Percentiles rank a stretch among this genome's conserved stretches.
Conservation (phyloP, 1,140 invertebrate species). For the Bombus vancouverensis region DNA sequence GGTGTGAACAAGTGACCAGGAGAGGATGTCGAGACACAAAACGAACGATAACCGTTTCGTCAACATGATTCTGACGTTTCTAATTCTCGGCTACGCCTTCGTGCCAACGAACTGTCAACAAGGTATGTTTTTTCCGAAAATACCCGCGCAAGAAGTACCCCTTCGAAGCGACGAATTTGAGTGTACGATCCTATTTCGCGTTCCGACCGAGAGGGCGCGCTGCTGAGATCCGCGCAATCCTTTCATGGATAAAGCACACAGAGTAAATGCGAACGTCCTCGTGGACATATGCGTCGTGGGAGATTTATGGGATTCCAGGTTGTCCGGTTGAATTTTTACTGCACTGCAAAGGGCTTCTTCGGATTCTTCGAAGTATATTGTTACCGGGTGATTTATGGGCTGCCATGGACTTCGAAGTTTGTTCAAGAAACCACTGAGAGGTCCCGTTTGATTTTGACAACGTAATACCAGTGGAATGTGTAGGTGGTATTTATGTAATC, state of each 20-base stretch:
- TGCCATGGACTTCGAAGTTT: background rate
- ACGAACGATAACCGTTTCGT: background rate
- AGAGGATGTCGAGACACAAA: slow-evolving; percentile 6
- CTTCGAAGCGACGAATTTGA: background rate
- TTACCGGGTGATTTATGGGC: slow-evolving; percentile 2
- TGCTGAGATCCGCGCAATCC: slow-evolving; percentile 10
- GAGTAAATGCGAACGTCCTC: slow-evolving; percentile 15
- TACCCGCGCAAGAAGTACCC: background rate
- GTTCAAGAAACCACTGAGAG: background rate
- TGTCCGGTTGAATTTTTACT: background rate
- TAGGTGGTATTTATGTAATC: slow-evolving; percentile 37
- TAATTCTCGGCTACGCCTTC: slow-evolving; percentile 21
- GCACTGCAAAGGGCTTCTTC: background rate
- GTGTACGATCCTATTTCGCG: slow-evolving; percentile 10
- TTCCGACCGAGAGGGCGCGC: slow-evolving; percentile 27
- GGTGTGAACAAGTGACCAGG: background rate
- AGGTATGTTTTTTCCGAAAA: slow-evolving; percentile 21
- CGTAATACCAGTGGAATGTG: slow-evolving; percentile 27
- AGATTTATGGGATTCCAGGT: slow-evolving; percentile 14
- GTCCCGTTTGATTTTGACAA: slow-evolving; percentile 40
- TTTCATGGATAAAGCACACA: slow-evolving; percentile 41
- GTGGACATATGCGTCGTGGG: background rate
- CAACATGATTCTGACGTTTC: background rate
- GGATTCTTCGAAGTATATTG: background rate
- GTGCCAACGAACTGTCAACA: slow-evolving; percentile 22